Evolutionary conservation across 2,888 invertebrate genomes (phyloP).

Genomic region (Philereme vetulata): DNA sequence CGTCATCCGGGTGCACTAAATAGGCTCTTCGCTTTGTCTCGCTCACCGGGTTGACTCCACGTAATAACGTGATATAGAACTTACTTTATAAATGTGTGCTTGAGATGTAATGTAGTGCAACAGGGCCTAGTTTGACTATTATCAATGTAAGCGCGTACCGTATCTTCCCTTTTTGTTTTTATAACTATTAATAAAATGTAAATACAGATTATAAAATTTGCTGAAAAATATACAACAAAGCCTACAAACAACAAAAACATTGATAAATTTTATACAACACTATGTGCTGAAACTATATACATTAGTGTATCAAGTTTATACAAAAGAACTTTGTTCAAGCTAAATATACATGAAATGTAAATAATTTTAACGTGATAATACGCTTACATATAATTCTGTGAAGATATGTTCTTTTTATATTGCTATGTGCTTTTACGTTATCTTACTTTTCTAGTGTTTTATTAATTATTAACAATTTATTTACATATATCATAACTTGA

Average conservation of each 20-base stretch:
- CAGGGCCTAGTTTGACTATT: too few species aligned
- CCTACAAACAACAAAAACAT: constrained; percentile 49
- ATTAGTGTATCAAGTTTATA: constrained; percentile 50
- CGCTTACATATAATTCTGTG: constrained; percentile 31
- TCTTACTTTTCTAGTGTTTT: not conserved
- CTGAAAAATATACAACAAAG: constrained; percentile 59
- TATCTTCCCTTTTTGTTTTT: too few species aligned
- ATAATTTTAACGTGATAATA: constrained; percentile 32
- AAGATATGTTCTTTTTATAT: constrained; percentile 46
- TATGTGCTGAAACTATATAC: constrained; percentile 66
- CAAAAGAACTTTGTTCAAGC: constrained; percentile 75
- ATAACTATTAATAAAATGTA: constrained; percentile 27
- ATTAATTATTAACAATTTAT: constrained; percentile 9
- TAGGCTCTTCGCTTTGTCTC: too few species aligned
- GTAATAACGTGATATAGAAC: too few species aligned
- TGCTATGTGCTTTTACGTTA: constrained; percentile 27
- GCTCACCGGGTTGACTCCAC: too few species aligned
- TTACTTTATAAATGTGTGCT: too few species aligned
- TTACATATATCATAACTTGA: constrained; percentile 20
- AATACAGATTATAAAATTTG: constrained; percentile 50
- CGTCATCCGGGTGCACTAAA: too few species aligned
- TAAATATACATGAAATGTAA: constrained; percentile 60
- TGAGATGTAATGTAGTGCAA: too few species aligned
- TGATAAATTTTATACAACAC: constrained; percentile 59
- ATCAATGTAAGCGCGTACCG: too few species aligned